Percentiles rank a stretch among this genome's conserved stretches.
Conservation (phyloP, 2,797 vertebrate genomes). For the Lagorchestes hirsutus region DNA sequence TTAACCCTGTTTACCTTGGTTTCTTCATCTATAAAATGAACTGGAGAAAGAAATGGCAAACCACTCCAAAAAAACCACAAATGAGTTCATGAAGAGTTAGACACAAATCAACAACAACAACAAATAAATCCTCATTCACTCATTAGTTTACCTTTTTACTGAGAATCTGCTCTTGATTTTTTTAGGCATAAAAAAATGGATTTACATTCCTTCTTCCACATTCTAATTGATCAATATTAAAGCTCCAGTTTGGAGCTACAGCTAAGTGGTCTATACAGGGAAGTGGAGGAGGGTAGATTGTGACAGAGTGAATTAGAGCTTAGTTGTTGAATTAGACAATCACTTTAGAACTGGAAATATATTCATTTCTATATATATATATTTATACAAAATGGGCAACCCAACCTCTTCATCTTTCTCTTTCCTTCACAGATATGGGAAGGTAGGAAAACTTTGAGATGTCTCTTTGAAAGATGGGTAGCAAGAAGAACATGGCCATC, state of each 20-base stretch:
- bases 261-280: neutral
- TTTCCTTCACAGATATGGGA: neutral
- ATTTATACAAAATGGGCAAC: neutral
- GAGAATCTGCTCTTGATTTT: neutral
- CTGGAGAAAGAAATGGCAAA: neutral
- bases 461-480: neutral
- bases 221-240: neutral
- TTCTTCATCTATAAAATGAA: neutral
- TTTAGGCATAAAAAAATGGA: neutral
- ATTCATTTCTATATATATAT: neutral
- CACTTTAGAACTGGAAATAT: neutral
- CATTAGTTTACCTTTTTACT: neutral
- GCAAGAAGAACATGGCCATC: neutral
- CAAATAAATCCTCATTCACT: neutral
- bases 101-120: neutral
- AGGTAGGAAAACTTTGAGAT: neutral
- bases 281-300: neutral
- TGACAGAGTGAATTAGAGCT: neutral
- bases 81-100: neutral
- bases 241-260: neutral
- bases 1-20: neutral
- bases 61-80: neutral
- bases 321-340: neutral
- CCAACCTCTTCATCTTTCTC: neutral
- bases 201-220: neutral